These are phyloP conservation scores for Aspidiotus rigidus DNA, from an alignment of 2,888 invertebrate species.

Conservation along the genomic window DNA sequence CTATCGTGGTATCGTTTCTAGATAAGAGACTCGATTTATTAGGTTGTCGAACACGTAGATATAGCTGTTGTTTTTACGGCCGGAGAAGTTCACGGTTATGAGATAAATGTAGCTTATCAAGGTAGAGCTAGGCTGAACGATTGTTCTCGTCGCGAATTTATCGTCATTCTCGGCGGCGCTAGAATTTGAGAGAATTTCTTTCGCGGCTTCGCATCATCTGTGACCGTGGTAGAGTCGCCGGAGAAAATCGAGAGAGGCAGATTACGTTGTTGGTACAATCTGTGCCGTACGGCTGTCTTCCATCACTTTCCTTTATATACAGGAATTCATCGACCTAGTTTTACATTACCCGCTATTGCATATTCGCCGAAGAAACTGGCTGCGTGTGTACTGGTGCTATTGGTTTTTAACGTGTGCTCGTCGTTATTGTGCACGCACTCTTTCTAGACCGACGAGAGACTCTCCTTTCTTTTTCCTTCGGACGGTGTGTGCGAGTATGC, in stretches of 20 bases:
- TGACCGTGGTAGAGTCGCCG: background rate
- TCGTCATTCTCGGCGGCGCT: background rate
- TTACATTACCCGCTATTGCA: constrained; percentile 7
- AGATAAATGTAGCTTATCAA: too few species aligned
- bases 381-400: too few species aligned
- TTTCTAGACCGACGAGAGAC: background rate
- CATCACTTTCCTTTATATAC: constrained; percentile 29
- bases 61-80: too few species aligned
- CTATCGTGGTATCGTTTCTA: too few species aligned
- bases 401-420: background rate
- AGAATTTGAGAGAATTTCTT: background rate
- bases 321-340: constrained; percentile 30
- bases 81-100: too few species aligned
- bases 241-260: constrained; percentile 15
- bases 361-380: background rate
- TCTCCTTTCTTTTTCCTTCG: background rate
- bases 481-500: background rate
- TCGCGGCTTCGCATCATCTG: too few species aligned
- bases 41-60: too few species aligned
- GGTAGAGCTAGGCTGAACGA: too few species aligned
- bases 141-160: too few species aligned
- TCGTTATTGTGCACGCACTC: background rate
- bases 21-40: too few species aligned
- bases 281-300: constrained; percentile 2
- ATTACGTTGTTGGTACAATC: constrained; percentile 15